These are phyloP conservation scores for Oryzias melastigma DNA, from an alignment of 2,113 vertebrate species.

Conservation along the genomic window DNA sequence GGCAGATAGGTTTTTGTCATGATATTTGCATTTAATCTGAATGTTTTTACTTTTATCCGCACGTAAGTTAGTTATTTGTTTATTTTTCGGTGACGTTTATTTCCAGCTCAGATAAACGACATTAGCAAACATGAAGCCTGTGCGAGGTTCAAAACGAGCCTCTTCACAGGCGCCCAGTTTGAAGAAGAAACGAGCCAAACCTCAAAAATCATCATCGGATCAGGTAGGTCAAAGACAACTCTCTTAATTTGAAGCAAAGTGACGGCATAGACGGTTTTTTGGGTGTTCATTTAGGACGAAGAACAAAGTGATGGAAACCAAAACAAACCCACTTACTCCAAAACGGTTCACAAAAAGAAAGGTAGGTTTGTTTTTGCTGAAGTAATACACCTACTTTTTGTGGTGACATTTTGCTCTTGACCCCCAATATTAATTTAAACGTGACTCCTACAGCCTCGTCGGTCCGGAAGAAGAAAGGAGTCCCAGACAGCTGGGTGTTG, in stretches of 20 bases:
- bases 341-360: conserved; percentile 39
- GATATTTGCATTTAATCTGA: no score
- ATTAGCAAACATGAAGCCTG: conserved; percentile 57
- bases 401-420: background rate
- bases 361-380: conserved; percentile 15
- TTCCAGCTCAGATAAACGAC: background rate
- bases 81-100: background rate
- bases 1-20: no score
- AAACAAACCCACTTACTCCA: background rate
- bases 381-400: no score
- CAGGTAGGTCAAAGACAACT: conserved; percentile 24
- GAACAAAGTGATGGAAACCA: background rate
- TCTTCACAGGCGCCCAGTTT: conserved; percentile 37
- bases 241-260: no score
- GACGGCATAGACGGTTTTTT: background rate
- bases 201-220: background rate
- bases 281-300: background rate
- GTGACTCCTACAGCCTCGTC: conserved; percentile 11
- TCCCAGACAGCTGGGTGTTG: conserved; percentile 51
- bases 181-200: background rate
- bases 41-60: no score
- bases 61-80: background rate
- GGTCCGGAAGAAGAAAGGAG: conserved; percentile 27
- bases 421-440: background rate
- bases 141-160: conserved; percentile 55